Percentiles rank a stretch among this genome's conserved stretches.
Conservation (phyloP, 2,113 vertebrate genomes). For the Chlorocebus sabaeus region DNA sequence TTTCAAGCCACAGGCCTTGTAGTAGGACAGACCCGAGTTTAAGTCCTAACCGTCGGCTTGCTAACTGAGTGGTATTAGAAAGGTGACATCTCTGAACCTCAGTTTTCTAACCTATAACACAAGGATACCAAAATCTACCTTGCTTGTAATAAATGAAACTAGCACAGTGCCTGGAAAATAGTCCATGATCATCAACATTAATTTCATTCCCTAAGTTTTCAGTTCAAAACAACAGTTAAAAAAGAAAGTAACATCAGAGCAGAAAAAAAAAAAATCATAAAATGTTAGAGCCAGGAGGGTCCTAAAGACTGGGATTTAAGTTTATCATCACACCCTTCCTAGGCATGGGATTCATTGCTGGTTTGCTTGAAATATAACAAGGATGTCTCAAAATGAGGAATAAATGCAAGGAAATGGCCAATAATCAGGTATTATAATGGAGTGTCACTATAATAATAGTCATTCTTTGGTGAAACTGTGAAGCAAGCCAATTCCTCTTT, state of each 20-base stretch:
- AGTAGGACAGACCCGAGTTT: not conserved
- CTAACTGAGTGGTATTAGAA: not conserved
- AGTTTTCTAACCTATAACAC: not conserved
- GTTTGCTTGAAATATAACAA: not conserved
- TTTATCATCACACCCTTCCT: not conserved
- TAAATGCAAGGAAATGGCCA: not conserved
- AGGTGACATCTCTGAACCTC: not conserved
- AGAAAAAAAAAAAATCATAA: not conserved
- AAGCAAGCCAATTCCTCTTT: not conserved
- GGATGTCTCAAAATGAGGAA: not conserved
- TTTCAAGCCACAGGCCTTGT: not conserved
- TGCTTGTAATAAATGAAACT: not conserved
- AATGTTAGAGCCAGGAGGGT: not conserved
- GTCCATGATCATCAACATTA: not conserved
- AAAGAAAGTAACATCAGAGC: not conserved
- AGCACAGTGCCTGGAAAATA: not conserved
- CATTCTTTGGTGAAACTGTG: not conserved
- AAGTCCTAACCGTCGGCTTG: not conserved
- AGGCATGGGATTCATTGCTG: not conserved
- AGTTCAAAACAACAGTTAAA: not conserved
- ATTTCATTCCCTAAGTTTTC: not conserved
- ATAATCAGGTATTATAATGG: not conserved
- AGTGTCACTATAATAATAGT: not conserved
- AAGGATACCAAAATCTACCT: not conserved
- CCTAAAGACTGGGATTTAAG: not conserved